Conservation (phyloP, 2,797 vertebrate species). For the Tamandua tetradactyla region DNA sequence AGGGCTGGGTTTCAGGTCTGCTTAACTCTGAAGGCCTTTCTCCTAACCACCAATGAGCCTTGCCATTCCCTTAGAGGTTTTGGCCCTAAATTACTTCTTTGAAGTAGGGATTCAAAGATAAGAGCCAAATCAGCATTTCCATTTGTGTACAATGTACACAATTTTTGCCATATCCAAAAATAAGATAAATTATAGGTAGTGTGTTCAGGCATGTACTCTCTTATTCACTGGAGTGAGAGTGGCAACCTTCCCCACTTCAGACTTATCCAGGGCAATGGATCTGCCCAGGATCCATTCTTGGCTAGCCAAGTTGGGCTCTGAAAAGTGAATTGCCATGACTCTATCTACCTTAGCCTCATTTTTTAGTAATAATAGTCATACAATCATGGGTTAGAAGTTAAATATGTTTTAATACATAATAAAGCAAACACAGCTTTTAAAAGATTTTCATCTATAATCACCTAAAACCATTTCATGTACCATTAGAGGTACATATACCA, state of each 20-base stretch:
- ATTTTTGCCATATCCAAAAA: background rate
- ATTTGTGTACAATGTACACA: background rate
- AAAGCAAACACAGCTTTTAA: conserved; percentile 21
- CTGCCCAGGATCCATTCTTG: background rate
- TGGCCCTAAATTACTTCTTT: conserved; percentile 40
- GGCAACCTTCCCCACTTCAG: background rate
- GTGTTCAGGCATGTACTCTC: background rate
- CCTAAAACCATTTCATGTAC: background rate
- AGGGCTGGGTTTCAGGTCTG: background rate
- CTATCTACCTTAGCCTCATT: background rate
- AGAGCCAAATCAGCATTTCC: conserved; percentile 28
- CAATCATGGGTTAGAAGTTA: conserved; percentile 12
- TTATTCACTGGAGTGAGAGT: background rate
- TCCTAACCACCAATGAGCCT: background rate
- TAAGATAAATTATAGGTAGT: background rate
- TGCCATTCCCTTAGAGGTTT: conserved; percentile 12
- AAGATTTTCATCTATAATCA: background rate
- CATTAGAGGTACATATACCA: background rate
- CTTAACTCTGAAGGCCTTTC: background rate
- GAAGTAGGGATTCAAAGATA: conserved; percentile 18
- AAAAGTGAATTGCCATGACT: background rate
- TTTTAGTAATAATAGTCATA: conserved; percentile 37
- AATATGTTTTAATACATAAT: background rate
- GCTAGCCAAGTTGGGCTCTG: background rate
- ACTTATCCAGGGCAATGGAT: background rate